phyloP scores from a whole-genome alignment of 2,888 invertebrate species.

The Andrena hattorfiana region DNA sequence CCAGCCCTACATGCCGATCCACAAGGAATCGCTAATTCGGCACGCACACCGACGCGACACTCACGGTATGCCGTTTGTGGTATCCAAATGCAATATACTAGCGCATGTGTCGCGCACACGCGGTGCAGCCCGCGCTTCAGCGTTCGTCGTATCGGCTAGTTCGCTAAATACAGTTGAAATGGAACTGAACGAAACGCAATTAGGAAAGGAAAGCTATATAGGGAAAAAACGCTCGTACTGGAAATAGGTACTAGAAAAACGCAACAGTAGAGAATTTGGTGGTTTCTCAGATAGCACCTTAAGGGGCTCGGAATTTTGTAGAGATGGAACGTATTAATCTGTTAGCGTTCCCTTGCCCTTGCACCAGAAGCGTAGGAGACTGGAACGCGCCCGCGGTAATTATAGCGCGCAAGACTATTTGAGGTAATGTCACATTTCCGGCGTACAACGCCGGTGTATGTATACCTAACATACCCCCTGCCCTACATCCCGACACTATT shows the following conservation, averaged over 20 bases:
- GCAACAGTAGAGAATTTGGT: too few species aligned
- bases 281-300: too few species aligned
- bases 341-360: too few species aligned
- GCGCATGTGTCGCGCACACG: slow-evolving; percentile 37
- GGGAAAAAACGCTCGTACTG: too few species aligned
- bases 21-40: slow-evolving; percentile 48
- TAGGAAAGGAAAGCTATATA: too few species aligned
- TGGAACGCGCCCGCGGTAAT: not conserved
- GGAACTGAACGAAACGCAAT: too few species aligned
- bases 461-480: not conserved
- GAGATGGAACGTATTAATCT: too few species aligned
- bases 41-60: slow-evolving; percentile 30
- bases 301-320: too few species aligned
- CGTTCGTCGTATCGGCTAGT: not conserved
- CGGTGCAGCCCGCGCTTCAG: slow-evolving; percentile 23
- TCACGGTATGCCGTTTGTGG: slow-evolving; percentile 50
- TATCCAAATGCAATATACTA: slow-evolving; percentile 47
- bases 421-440: slow-evolving; percentile 4
- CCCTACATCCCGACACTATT: not conserved
- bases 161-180: not conserved
- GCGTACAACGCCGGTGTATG: not conserved
- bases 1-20: slow-evolving; percentile 38
- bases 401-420: slow-evolving; percentile 4
- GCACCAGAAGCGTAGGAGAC: not conserved
- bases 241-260: too few species aligned